phyloP scores from a whole-genome alignment of 2,888 invertebrate species.

The Thysanoteuthis rhombus region DNA sequence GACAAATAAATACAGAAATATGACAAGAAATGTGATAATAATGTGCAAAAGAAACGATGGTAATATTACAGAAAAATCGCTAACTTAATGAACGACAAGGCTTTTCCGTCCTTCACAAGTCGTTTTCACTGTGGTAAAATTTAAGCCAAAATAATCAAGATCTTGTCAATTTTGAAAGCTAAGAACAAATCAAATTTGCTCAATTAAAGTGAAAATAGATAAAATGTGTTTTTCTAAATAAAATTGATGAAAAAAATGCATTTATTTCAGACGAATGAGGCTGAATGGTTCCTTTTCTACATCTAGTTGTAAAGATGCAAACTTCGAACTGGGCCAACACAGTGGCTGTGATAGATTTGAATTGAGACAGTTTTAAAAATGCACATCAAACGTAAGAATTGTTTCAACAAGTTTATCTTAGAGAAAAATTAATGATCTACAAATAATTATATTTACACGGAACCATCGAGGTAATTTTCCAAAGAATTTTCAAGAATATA shows the following conservation, averaged over 20 bases:
- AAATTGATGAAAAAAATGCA: neutral
- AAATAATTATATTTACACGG: neutral
- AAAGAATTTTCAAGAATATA: neutral
- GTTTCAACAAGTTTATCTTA: neutral
- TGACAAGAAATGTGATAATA: no score
- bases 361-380: neutral
- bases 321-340: neutral
- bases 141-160: no score
- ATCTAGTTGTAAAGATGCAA: neutral
- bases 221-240: neutral
- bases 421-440: neutral
- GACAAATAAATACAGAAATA: no score
- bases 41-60: no score
- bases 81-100: neutral
- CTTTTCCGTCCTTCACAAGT: no score
- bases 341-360: neutral
- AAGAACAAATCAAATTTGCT: neutral
- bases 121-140: no score
- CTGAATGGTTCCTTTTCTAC: neutral
- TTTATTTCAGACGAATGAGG: neutral
- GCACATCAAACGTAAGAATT: neutral
- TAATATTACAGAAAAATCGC: no score
- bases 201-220: no score
- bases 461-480: neutral
- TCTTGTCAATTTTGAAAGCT: neutral